A percentile compares a stretch with the other conserved stretches of the same genome.
Evolutionary conservation across 2,113 vertebrate genomes (phyloP).

Genomic region (Suncus etruscus): DNA sequence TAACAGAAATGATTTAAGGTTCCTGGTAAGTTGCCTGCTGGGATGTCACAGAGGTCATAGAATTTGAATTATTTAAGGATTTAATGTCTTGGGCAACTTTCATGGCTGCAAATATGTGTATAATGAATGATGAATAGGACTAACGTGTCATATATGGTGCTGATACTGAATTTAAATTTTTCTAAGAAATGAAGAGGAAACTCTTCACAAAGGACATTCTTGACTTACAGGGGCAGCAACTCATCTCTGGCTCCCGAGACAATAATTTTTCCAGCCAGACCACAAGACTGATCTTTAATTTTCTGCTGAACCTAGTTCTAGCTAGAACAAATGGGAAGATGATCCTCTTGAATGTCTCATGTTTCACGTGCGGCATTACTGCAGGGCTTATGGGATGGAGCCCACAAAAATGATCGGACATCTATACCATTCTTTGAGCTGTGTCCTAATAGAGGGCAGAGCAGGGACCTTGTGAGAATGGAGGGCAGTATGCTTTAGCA

Average conservation of each 20-base stretch:
- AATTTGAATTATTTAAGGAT: slow-evolving; percentile 51
- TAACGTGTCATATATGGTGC: slow-evolving; percentile 26
- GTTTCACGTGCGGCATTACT: slow-evolving; percentile 6
- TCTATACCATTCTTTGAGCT: neutral
- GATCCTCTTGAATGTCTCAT: slow-evolving; percentile 30
- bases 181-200: slow-evolving; percentile 39
- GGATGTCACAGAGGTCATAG: neutral
- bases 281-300: slow-evolving; percentile 38
- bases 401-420: neutral
- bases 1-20: slow-evolving; percentile 57
- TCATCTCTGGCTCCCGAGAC: slow-evolving; percentile 5
- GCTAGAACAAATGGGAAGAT: slow-evolving; percentile 21
- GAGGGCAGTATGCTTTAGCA: neutral
- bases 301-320: slow-evolving; percentile 41
- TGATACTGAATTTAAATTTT: slow-evolving; percentile 62
- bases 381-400: neutral
- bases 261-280: slow-evolving; percentile 1
- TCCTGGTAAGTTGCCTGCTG: neutral
- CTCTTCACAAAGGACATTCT: slow-evolving; percentile 51
- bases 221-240: slow-evolving; percentile 14
- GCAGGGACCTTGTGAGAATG: neutral
- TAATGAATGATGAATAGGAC: slow-evolving; percentile 56
- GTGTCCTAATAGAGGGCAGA: neutral
- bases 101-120: slow-evolving; percentile 32
- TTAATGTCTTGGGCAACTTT: neutral